A percentile compares a stretch with the other conserved stretches of the same genome.
Evolutionary conservation across 2,797 vertebrate genomes (phyloP).

Genomic region (Megaceryle alcyon): DNA sequence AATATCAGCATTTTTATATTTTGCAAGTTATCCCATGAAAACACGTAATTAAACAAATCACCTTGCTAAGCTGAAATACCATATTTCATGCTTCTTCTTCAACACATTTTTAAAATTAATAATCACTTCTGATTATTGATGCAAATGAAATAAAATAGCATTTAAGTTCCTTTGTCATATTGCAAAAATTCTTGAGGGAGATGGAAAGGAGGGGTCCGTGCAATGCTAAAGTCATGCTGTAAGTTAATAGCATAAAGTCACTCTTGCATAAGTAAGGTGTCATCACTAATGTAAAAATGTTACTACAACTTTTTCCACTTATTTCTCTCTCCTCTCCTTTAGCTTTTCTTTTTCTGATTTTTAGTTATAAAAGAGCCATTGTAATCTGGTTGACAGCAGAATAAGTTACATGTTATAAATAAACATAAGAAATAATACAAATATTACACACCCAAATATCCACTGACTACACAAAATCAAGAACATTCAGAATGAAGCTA

Average conservation of each 20-base stretch:
- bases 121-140: background rate
- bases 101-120: background rate
- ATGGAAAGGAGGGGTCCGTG: background rate
- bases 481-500: background rate
- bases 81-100: background rate
- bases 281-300: background rate
- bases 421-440: slow-evolving; percentile 19
- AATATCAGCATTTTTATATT: background rate
- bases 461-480: background rate
- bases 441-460: background rate
- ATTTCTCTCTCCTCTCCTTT: background rate
- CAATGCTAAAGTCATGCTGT: background rate
- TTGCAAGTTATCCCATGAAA: background rate
- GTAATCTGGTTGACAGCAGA: background rate
- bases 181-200: background rate
- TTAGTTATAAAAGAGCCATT: background rate
- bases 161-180: background rate
- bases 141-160: background rate
- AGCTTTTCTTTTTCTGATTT: background rate
- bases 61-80: background rate
- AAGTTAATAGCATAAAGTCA: background rate
- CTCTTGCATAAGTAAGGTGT: background rate
- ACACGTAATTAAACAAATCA: background rate
- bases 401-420: background rate
- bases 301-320: background rate